These are phyloP conservation scores for Saxidomus purpurata DNA, from an alignment of 1,140 invertebrate species.

Conservation along the genomic window DNA sequence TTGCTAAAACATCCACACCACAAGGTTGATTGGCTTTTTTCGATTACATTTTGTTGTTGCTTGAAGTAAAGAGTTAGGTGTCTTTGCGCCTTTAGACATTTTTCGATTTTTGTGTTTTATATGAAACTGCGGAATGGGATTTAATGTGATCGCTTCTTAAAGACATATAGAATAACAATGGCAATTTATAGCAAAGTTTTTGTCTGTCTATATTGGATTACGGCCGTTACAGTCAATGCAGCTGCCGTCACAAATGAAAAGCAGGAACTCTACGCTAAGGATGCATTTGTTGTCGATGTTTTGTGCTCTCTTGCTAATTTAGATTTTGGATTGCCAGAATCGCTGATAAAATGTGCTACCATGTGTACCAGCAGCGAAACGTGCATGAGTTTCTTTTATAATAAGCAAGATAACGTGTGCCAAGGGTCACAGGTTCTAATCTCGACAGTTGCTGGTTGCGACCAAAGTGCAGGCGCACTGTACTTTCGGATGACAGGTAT, in stretches of 20 bases:
- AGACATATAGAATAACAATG: no score
- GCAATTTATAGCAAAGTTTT: no score
- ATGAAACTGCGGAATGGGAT: no score
- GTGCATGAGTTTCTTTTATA: slow-evolving; percentile 1
- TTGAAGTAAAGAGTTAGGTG: no score
- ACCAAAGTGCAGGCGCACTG: neutral
- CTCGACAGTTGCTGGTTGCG: neutral
- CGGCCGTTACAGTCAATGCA: neutral
- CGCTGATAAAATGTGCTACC: neutral
- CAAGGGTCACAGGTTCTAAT: neutral
- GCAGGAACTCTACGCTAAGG: neutral
- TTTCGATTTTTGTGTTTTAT: no score
- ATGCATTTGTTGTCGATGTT: neutral
- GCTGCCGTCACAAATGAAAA: neutral
- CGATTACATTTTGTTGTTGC: no score
- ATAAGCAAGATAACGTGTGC: neutral
- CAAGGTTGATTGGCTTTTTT: no score
- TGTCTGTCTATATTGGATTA: no score
- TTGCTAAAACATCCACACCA: no score
- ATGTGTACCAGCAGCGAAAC: neutral
- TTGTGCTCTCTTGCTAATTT: neutral
- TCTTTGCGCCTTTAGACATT: no score
- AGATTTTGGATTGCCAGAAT: neutral
- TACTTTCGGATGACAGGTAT: neutral
- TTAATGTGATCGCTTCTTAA: no score